Evolutionary conservation across 2,797 vertebrate genomes (phyloP), one percentile per base, ranked within the genome.

Genomic region (Tenualosa thibaudeaui): DNA sequence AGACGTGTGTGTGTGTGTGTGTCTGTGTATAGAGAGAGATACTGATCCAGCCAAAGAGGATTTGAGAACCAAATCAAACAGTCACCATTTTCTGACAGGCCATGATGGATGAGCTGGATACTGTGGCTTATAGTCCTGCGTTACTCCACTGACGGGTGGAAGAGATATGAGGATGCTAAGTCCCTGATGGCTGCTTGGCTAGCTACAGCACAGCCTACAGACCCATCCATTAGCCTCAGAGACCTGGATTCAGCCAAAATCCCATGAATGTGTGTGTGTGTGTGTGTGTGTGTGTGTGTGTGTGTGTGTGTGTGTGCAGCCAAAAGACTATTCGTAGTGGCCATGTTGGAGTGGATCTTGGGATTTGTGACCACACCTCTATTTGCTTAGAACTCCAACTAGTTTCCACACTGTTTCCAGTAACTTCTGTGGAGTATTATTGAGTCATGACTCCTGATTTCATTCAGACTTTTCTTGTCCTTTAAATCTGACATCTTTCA

Each of bases 31-130:
- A 46, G 68, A 75, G 31, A 71, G 4, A 37, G 31, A 40, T 15
- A 71, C 0, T 17, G 31, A 3, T 58, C 19, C 19, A 58, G 56
- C 56, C 56, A 58, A 75, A 43, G 12, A 8, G 15, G 31, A 75
- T 43, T 75, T 13, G 5, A 15, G 31, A 17, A 15, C 68, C 15
- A 75, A 75, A 75, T 31, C 31, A 7, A 75, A 37, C 37, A 75
- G 68, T 15, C 4, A 7, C 82, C 86, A 31, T 71, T 82, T 85
- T 88, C 82, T 89, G 89, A 89, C 87, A 85, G 87, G 83, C 78
- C 6, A 10, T 92, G 90, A 93, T 92, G 86, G 86, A 93, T 92
- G 89, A 90, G 84, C 22, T 19, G 46, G 56, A 24, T 71, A 62
- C 46, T 68, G 53, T 60, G 26, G 17, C 40, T 51, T 53, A 37